A percentile compares a stretch with the other conserved stretches of the same genome.
These are phyloP conservation scores for Antheraea pernyi DNA, from an alignment of 1,140 invertebrate species.

Conservation along the genomic window DNA sequence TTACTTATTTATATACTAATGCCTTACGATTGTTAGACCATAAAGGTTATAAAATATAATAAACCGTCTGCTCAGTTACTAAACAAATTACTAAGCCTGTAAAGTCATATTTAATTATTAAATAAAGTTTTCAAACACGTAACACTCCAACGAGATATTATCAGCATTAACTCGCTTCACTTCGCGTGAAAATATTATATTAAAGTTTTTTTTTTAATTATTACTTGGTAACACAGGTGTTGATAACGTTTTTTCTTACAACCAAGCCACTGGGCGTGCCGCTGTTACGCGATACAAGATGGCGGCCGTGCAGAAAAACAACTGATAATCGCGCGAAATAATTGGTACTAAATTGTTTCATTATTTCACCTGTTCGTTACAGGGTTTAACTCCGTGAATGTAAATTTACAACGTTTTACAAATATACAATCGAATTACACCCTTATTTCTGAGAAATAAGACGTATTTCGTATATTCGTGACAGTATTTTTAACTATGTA, in stretches of 20 bases:
- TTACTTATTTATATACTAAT: not conserved
- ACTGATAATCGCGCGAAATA: slow-evolving; percentile 41
- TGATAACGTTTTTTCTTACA: slow-evolving; percentile 21
- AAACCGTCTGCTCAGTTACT: not conserved
- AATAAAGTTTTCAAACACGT: not conserved
- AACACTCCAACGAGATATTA: slow-evolving; percentile 7
- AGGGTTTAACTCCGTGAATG: slow-evolving; percentile 8
- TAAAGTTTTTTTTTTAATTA: slow-evolving; percentile 5
- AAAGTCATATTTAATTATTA: slow-evolving; percentile 1
- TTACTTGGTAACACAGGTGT: slow-evolving; percentile 7
- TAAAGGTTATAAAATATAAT: slow-evolving; percentile 1
- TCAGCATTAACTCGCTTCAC: not conserved
- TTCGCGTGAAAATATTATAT: slow-evolving; percentile 3
- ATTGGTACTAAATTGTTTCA: slow-evolving; percentile 51
- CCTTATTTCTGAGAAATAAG: slow-evolving; percentile 17
- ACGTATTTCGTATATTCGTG: not conserved
- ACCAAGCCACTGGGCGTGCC: slow-evolving; percentile 38
- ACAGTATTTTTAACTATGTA: slow-evolving; percentile 9
- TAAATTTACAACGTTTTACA: not conserved
- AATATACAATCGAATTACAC: slow-evolving; percentile 11
- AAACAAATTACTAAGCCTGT: not conserved
- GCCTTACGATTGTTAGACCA: not conserved
- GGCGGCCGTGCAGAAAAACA: slow-evolving; percentile 42
- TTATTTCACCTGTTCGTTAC: slow-evolving; percentile 39
- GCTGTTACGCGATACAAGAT: slow-evolving; percentile 42